Evolutionary conservation across 2,797 vertebrate species (phyloP).

Genomic region (Pangasius krempfi): DNA sequence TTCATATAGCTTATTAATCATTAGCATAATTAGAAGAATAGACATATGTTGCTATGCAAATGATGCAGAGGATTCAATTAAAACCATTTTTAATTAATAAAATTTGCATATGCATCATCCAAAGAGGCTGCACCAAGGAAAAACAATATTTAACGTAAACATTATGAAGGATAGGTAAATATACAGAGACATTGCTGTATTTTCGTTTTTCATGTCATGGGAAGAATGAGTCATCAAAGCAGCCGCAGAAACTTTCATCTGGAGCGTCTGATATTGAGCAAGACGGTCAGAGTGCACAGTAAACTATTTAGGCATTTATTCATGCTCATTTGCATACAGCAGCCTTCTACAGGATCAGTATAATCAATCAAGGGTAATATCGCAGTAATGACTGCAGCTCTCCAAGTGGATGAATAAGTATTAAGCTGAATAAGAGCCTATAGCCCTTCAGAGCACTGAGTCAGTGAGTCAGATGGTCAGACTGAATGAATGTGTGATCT

Average conservation of each 20-base stretch:
- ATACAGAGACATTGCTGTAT: not conserved
- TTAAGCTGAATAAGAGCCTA: not conserved
- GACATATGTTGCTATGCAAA: not conserved
- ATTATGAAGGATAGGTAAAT: not conserved
- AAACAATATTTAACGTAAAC: not conserved
- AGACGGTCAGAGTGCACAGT: not conserved
- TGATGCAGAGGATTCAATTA: not conserved
- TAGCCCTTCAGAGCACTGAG: conserved; percentile 8
- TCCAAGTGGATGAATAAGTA: not conserved
- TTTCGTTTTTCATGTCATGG: conserved; percentile 12
- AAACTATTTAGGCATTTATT: not conserved
- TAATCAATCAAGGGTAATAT: not conserved
- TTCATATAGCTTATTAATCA: not conserved
- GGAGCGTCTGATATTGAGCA: conserved; percentile 16
- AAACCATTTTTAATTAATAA: not conserved
- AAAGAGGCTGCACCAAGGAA: not conserved
- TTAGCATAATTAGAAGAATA: not conserved
- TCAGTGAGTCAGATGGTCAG: conserved; percentile 17
- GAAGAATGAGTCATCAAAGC: conserved; percentile 24
- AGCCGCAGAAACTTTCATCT: conserved; percentile 12
- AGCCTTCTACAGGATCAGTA: not conserved
- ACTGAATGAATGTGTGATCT: conserved; percentile 18
- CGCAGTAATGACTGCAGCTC: not conserved
- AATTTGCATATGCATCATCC: not conserved
- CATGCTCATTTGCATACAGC: not conserved